Base-by-base conservation (phyloP, 2,888 invertebrate species). In the Bombyx huttoni region DNA sequence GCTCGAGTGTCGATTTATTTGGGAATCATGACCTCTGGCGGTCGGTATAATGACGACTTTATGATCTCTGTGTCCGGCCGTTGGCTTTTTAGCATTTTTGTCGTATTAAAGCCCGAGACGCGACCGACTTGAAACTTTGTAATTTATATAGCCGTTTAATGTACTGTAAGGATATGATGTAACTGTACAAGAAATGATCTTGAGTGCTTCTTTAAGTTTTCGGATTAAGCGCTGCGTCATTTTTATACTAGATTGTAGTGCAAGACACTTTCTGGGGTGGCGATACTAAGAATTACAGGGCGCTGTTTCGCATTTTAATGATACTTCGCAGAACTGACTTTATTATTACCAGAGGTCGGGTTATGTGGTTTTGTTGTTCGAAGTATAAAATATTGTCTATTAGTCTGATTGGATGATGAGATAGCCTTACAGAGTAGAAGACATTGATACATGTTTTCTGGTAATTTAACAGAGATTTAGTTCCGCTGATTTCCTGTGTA, bases 1-100 rank as follows among this genome's bases (percentile, higher is more conserved):
- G 73, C 79, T 81, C 63, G 70, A 66, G 70, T 68, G 72, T 67
- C 82, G 78, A 83, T 86, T 86, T 86, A 84, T 85, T 81, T 78
- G 73, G 65, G 74, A 79, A 76, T 76, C 79, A 80, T 79, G 78
- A 73, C 73, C 68, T 69, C 63, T 66, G 60, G 59, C 55, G 54
- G 49, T 51, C 55, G 53, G 52, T 60, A 62, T 74, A 73, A 72
- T 74, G 73, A 73, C 65, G 58, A 70, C 65, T 61, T 71, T 65
- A 67, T 55, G 62, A 62, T 56, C 60, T 55, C 60, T 59, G 54
- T 56, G 58, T 64, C 62, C 60, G 62, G 61, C 58, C 60, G 56
- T 51, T 56, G 53, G 40, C 49, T 45, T 52, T 58, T 64, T 63
- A 54, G 58, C 54, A 54, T 63, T 63, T 67, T 67, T 61, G 57